phyloP scores from a whole-genome alignment of 2,888 invertebrate genomes.

The Drosophila niveifrons region DNA sequence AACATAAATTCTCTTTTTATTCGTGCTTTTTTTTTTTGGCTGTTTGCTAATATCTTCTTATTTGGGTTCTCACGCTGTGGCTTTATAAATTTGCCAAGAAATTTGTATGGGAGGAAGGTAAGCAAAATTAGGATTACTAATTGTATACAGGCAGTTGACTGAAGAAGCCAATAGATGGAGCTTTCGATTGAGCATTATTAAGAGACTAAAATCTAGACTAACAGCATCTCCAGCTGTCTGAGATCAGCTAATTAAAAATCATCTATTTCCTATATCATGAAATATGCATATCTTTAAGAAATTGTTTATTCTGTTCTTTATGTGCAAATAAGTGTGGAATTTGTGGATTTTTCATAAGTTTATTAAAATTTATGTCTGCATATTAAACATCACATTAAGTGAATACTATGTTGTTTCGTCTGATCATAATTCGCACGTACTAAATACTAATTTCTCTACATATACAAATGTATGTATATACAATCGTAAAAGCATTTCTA shows the following conservation, averaged over 20 bases:
- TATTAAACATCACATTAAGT: neutral
- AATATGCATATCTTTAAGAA: neutral
- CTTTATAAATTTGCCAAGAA: conserved; percentile 46
- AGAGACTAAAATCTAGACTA: neutral
- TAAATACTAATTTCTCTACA: neutral
- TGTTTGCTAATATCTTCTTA: conserved; percentile 54
- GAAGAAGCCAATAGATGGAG: neutral
- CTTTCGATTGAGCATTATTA: neutral
- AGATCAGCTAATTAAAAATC: neutral
- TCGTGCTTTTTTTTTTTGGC: conserved; percentile 13
- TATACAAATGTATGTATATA: neutral
- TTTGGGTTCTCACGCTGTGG: conserved; percentile 57
- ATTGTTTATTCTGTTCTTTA: neutral
- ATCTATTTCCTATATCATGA: too few species aligned
- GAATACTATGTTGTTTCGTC: neutral
- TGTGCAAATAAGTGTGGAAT: neutral
- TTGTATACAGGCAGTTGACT: neutral
- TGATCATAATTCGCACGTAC: neutral
- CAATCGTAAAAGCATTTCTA: neutral
- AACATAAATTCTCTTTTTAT: conserved; percentile 36
- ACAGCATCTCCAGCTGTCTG: neutral
- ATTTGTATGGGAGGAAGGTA: conserved; percentile 29
- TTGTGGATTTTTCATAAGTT: neutral
- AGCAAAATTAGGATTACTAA: conserved; percentile 9
- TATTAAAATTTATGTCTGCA: neutral